phyloP scores from a whole-genome alignment of 2,113 vertebrate genomes.

The Pagrus major region DNA sequence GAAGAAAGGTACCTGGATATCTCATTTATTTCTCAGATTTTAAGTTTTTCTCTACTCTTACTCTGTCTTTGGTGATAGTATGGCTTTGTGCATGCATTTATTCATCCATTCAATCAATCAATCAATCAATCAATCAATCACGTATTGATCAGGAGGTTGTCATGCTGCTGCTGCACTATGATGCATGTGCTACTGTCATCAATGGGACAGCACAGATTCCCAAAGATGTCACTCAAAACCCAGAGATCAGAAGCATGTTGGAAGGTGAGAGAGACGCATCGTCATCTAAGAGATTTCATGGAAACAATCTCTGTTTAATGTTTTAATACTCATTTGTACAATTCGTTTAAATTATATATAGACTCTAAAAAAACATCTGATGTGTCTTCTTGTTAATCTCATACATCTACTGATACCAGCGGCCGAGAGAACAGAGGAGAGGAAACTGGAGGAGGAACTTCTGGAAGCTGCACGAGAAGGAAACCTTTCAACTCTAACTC shows the following conservation, averaged over 20 bases:
- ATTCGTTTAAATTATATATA: neutral
- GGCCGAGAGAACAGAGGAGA: slow-evolving; percentile 94
- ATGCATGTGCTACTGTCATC: slow-evolving; percentile 91
- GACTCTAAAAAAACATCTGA: neutral
- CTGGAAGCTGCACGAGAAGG: slow-evolving; percentile 93
- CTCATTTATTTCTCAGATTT: neutral
- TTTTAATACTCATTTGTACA: neutral
- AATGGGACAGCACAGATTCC: slow-evolving; percentile 95
- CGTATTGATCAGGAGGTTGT: slow-evolving; percentile 90
- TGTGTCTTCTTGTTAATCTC: neutral
- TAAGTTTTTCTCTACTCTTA: neutral
- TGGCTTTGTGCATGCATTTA: slow-evolving; percentile 47
- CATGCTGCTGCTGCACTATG: slow-evolving; percentile 92
- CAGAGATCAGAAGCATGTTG: slow-evolving; percentile 93
- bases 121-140: slow-evolving; percentile 49
- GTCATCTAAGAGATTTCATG: slow-evolving; percentile 16
- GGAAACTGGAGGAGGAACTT: slow-evolving; percentile 92
- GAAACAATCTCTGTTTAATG: slow-evolving; percentile 7
- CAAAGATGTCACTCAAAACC: slow-evolving; percentile 92
- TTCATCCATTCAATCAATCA: slow-evolving; percentile 45
- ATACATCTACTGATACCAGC: slow-evolving; percentile 80
- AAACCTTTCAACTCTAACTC: slow-evolving; percentile 84
- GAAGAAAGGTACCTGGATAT: slow-evolving; percentile 87
- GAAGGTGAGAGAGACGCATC: slow-evolving; percentile 86
- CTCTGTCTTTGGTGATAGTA: slow-evolving; percentile 19